Evolutionary conservation across 2,888 invertebrate genomes (phyloP), one percentile per base, ranked within the genome.

Genomic region (Epinotia ramella): DNA sequence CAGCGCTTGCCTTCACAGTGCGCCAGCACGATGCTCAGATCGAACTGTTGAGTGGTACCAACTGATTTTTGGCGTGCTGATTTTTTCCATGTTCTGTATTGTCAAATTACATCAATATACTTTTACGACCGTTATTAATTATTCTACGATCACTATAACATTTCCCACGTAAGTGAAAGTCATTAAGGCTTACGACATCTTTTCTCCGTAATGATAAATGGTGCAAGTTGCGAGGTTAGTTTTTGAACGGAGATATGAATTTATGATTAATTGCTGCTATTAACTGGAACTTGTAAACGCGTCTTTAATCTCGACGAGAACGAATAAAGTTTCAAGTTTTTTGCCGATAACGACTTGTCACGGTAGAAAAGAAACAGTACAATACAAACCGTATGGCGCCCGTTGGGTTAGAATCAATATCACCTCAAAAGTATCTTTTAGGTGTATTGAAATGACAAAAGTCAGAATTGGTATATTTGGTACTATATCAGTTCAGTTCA

Each of bases 261-360:
- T 76, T 76, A 63, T 76, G 76, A 76, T 76, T 76, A 76, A 76
- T 76, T 62, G 76, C 62, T 40, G 62, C 76, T 60, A 72, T 76
- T 76, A 76, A 72, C 28, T 72, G 49, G 76, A 72, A 62, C 66
- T 71, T 76, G 72, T 76, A 76, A 76, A 76, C 63, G 71, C 44
- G 66, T 12, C 20, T 72, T 76, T 76, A 76, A 76, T 76, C 76
- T 76, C 65, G 33, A 67, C 33, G 20, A 20, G 66, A 67, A 46
- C 62, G 76, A 76, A 75, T 75, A 75, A 75, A 67, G 40, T 74
- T 65, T 59, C 33, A 65, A 59, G 24, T 72, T 76, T 73, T 76
- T 76, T 76, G 66, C 67, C 40, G 60, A 72, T 76, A 72, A 67
- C 62, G 66, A 63, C 66, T 44, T 57, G 28, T 33, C 62, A 57